Evolutionary conservation across 64 coral and sea anemone genomes (phyloP).

Genomic region (Hydrozoanthus tunicans): DNA sequence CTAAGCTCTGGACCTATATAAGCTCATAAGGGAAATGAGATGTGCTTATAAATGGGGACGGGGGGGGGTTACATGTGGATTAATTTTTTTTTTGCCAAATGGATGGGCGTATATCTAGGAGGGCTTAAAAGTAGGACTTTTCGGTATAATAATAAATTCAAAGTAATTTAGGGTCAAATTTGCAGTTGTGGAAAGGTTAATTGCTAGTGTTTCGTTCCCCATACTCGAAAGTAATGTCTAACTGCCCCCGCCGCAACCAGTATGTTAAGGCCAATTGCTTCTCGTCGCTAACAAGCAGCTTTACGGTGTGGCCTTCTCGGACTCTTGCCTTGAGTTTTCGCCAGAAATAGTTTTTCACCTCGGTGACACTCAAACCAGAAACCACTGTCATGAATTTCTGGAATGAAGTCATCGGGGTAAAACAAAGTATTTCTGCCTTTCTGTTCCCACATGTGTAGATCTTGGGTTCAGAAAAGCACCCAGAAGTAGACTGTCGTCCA

Average conservation of each 20-base stretch:
- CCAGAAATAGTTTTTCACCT: slow-evolving; percentile 39
- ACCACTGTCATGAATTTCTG: slow-evolving; percentile 57
- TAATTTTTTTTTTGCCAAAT: too few relatives aligned
- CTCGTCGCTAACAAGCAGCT: slow-evolving; percentile 27
- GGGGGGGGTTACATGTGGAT: too few relatives aligned
- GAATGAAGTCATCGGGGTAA: slow-evolving; percentile 58
- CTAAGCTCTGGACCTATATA: too few relatives aligned
- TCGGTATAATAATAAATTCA: not conserved
- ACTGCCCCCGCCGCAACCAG: slow-evolving; percentile 22
- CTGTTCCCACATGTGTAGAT: slow-evolving; percentile 1
- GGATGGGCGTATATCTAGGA: too few relatives aligned
- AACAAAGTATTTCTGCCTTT: slow-evolving; percentile 61
- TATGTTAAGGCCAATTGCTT: slow-evolving; percentile 53
- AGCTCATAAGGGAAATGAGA: too few relatives aligned
- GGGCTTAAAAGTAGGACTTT: too few relatives aligned
- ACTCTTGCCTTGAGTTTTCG: slow-evolving; percentile 18
- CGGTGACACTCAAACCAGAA: slow-evolving; percentile 57
- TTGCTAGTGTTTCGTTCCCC: slow-evolving; percentile 18
- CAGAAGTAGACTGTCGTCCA: not conserved
- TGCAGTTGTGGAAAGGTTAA: slow-evolving; percentile 51
- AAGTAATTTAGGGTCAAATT: slow-evolving; percentile 21
- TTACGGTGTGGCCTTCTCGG: slow-evolving; percentile 41
- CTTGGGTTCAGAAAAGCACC: slow-evolving; percentile 19
- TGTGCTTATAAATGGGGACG: too few relatives aligned
- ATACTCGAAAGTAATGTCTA: slow-evolving; percentile 61